phyloP scores from a whole-genome alignment of 2,113 vertebrate genomes.

The Solea solea region DNA sequence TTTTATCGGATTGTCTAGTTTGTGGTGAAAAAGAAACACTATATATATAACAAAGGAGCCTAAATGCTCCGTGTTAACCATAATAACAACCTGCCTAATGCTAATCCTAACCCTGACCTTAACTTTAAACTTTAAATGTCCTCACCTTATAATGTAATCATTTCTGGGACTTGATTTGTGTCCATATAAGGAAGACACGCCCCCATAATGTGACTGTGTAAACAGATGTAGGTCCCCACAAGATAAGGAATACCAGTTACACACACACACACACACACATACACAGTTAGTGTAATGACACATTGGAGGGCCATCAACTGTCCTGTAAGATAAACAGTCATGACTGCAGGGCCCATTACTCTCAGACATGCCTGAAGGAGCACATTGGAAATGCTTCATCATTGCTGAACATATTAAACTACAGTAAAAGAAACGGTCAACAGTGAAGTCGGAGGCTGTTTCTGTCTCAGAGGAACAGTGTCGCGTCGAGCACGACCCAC shows the following conservation, averaged over 20 bases:
- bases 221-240: too few relatives aligned
- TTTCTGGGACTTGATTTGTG: too few relatives aligned
- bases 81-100: too few relatives aligned
- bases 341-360: constrained; percentile 73
- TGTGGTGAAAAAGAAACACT: too few relatives aligned
- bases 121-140: too few relatives aligned
- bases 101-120: too few relatives aligned
- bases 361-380: constrained; percentile 66
- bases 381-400: constrained; percentile 51
- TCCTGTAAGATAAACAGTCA: constrained; percentile 77
- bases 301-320: constrained; percentile 73
- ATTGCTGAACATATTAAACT: constrained; percentile 54
- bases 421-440: constrained; percentile 31
- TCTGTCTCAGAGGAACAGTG: constrained; percentile 9
- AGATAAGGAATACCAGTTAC: background rate
- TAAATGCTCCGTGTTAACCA: too few relatives aligned
- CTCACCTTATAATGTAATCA: too few relatives aligned
- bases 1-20: too few relatives aligned
- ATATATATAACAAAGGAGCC: too few relatives aligned
- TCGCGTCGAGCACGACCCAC: constrained; percentile 18
- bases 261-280: constrained; percentile 34
- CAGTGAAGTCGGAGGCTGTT: background rate
- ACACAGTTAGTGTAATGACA: constrained; percentile 72
- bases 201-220: background rate
- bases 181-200: background rate